Base-by-base conservation (phyloP, 2,113 vertebrate species). In the Bagarius yarrelli region DNA sequence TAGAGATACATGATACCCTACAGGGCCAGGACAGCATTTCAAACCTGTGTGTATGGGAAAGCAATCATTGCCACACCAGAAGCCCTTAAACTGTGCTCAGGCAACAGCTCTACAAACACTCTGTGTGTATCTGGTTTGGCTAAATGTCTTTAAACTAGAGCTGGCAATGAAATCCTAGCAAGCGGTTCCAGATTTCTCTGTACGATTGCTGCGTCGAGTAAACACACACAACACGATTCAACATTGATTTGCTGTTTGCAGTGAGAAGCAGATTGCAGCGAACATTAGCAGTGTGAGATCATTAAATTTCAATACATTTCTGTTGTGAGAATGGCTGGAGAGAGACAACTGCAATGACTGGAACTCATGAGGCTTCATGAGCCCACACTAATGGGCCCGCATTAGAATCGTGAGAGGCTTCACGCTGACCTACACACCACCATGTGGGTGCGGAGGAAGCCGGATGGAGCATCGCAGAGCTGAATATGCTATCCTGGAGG, bases 231-330 rank as follows among this genome's bases (percentile, higher is more conserved):
- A 71, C 76, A 80, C 21, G 69, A 72, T 32, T 44, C 27, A 71
- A 66, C 60, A 61, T 56, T 63, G 74, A 84, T 84, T 72, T 70
- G 50, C 21, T 12, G 69, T 81, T 69, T 66, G 70, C 55, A 70
- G 61, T 76, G 72, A 85, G 76, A 40, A 82, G 44, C 71, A 76
- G 60, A 74, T 81, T 81, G 71, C 78, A 76, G 73, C 25, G 25
- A 61, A 72, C 73, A 82, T 82, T 84, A 83, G 67, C 78, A 76
- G 80, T 36, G 74, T 84, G 80, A 85, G 82, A 80, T 85, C 80
- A 84, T 85, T 85, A 84, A 63, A 85, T 82, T 83, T 85, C 78
- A 86, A 83, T 81, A 84, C 74, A n/a, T 53, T 57, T 64, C 67
- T 81, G 67, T 76, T 63, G 72, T 64, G 47, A 71, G 55, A 59